phyloP scores from a whole-genome alignment of 2,113 vertebrate species.

The Vanacampus margaritifer region DNA sequence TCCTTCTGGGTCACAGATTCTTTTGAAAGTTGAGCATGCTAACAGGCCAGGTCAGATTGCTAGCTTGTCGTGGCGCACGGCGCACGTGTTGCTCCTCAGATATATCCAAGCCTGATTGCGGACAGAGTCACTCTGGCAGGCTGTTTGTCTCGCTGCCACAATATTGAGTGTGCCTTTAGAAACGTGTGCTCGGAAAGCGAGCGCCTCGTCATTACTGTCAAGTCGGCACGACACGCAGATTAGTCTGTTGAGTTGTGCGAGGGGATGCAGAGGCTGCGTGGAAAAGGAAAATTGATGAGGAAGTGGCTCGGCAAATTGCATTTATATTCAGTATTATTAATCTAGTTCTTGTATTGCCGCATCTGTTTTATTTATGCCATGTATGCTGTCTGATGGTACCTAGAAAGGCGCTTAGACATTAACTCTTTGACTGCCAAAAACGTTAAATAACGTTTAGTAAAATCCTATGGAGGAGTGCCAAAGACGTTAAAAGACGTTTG shows the following conservation, averaged over 20 bases:
- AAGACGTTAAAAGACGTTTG: too few relatives aligned
- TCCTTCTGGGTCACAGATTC: too few relatives aligned
- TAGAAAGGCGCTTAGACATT: too few relatives aligned
- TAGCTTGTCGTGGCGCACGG: conserved; percentile 18
- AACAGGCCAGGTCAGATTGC: too few relatives aligned
- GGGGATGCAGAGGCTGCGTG: neutral
- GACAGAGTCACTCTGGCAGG: conserved; percentile 53
- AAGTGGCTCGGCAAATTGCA: neutral
- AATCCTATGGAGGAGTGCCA: too few relatives aligned
- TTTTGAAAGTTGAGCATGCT: too few relatives aligned
- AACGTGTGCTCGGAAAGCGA: conserved; percentile 43
- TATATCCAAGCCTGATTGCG: conserved; percentile 29
- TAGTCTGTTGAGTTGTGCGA: conserved; percentile 21
- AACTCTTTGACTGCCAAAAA: too few relatives aligned
- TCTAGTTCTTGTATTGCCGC: too few relatives aligned
- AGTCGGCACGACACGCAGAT: conserved; percentile 23
- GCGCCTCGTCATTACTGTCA: conserved; percentile 39
- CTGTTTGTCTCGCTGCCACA: conserved; percentile 69
- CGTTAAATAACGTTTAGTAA: too few relatives aligned
- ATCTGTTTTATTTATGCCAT: too few relatives aligned
- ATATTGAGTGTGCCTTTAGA: conserved; percentile 48
- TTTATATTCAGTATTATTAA: too few relatives aligned
- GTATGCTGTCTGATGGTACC: too few relatives aligned
- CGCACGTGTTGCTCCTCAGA: conserved; percentile 48
- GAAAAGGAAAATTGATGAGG: neutral